phyloP scores from a whole-genome alignment of 64 coral and sea anemone species.

The Stichodactyla mertensii region DNA sequence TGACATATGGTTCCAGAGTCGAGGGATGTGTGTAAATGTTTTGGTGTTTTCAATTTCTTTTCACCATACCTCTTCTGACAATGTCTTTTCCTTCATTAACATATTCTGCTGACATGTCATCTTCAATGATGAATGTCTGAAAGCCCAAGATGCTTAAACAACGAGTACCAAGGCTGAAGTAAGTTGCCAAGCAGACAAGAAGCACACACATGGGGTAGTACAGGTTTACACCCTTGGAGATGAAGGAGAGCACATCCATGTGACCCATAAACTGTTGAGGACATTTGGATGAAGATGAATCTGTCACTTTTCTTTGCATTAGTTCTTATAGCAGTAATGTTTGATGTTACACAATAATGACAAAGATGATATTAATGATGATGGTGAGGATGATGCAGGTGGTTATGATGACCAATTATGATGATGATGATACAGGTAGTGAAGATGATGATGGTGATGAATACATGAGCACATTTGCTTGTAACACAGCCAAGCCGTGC shows the following conservation, averaged over 20 bases:
- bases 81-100: constrained; percentile 93
- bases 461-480: no score
- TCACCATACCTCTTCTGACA: constrained; percentile 68
- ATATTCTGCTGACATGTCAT: constrained; percentile 92
- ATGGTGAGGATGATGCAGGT: not conserved
- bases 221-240: constrained; percentile 92
- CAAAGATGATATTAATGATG: no score
- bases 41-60: no score
- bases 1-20: not conserved
- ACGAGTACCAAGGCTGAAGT: constrained; percentile 90
- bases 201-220: constrained; percentile 98
- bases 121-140: constrained; percentile 96
- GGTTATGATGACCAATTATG: no score
- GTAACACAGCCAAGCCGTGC: not conserved
- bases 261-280: constrained; percentile 92
- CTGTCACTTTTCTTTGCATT: not conserved
- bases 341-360: no score
- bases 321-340: not conserved
- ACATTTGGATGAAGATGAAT: not conserved
- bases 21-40: no score
- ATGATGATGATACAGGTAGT: no score
- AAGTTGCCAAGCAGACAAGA: constrained; percentile 84
- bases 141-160: constrained; percentile 97
- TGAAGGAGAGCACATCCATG: constrained; percentile 95
- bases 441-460: no score